Evolutionary conservation across 2,797 vertebrate genomes (phyloP).

Genomic region (Muraenolepis orangiensis): DNA sequence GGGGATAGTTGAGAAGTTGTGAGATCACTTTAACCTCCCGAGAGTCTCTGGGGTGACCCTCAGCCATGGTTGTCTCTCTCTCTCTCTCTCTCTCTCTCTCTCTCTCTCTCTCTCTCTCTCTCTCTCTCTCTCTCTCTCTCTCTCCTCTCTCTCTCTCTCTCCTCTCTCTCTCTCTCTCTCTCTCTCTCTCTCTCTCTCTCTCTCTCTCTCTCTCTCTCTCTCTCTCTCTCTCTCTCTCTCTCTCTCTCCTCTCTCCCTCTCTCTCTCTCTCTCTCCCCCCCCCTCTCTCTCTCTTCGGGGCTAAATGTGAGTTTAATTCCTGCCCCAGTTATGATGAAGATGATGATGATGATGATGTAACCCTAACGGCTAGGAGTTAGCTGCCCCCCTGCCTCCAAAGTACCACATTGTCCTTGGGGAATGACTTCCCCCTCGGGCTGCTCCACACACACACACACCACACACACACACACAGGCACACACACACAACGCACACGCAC

Average conservation of each 20-base stretch:
- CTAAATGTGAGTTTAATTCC: conserved; percentile 66
- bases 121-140: not conserved
- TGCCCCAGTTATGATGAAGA: conserved; percentile 52
- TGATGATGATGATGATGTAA: conserved; percentile 62
- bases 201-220: conserved; percentile 24
- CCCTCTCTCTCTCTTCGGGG: conserved; percentile 21
- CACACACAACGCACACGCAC: too few relatives aligned
- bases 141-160: not conserved
- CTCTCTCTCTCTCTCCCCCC: conserved; percentile 8
- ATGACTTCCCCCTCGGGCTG: not conserved
- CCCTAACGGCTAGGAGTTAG: conserved; percentile 58
- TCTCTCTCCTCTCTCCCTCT: conserved; percentile 14
- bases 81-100: conserved; percentile 10
- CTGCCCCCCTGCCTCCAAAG: conserved; percentile 42
- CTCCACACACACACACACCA: too few relatives aligned
- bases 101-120: conserved; percentile 24
- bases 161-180: too few relatives aligned
- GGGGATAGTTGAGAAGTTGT: not conserved
- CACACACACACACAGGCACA: too few relatives aligned
- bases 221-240: conserved; percentile 6
- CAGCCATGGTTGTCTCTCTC: too few relatives aligned
- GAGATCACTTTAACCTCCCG: not conserved
- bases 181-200: conserved; percentile 10
- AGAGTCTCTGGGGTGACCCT: not conserved
- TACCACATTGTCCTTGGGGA: conserved; percentile 55